Conservation (phyloP, 2,888 invertebrate genomes). For the Bellardia bayeri region DNA sequence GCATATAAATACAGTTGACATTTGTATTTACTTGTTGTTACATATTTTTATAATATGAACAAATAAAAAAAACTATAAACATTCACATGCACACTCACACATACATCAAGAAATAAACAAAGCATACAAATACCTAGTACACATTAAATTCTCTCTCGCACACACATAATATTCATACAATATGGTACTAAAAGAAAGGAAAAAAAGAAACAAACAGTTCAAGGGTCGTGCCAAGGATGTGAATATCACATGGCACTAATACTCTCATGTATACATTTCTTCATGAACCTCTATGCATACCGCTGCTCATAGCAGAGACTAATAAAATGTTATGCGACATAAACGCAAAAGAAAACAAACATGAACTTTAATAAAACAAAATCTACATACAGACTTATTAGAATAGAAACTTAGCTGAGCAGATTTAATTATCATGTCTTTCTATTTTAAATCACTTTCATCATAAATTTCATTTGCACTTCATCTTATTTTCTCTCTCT, state of each 20-base stretch:
- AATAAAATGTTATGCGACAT: constrained; percentile 49
- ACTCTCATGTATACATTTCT: constrained; percentile 19
- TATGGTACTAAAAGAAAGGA: constrained; percentile 1
- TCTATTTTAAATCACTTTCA: constrained; percentile 46
- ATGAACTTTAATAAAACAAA: constrained; percentile 15
- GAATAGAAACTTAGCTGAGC: constrained; percentile 20
- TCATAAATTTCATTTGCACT: constrained; percentile 47
- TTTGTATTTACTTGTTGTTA: constrained; percentile 71
- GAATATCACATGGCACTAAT: constrained; percentile 54
- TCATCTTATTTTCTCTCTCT: constrained; percentile 7
- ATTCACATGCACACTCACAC: constrained; percentile 27
- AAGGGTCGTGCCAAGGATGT: constrained; percentile 68
- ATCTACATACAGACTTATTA: constrained; percentile 7
- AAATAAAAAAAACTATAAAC: constrained; percentile 53
- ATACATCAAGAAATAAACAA: constrained; percentile 15
- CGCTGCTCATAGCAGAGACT: too few relatives aligned
- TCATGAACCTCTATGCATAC: neutral
- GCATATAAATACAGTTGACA: constrained; percentile 71
- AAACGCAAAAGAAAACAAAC: constrained; percentile 23
- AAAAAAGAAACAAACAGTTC: constrained; percentile 48
- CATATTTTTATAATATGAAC: constrained; percentile 61
- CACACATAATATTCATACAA: neutral
- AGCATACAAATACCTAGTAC: neutral
- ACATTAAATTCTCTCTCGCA: constrained; percentile 30
- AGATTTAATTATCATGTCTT: constrained; percentile 40